Evolutionary conservation across 64 coral and sea anemone species (phyloP), one percentile per base, ranked within the genome.

Genomic region (Montipora capricornis): DNA sequence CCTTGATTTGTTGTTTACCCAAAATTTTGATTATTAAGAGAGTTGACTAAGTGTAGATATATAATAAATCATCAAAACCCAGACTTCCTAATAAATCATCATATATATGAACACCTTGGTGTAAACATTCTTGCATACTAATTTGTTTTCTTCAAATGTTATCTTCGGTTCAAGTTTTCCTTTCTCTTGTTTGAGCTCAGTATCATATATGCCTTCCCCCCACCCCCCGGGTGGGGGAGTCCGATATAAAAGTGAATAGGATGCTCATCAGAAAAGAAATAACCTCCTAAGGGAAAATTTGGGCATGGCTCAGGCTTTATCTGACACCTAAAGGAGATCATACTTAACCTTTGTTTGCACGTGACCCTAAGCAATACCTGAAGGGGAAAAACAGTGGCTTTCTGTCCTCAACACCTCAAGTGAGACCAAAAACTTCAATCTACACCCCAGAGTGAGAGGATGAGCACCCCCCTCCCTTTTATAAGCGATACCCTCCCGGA

Each of bases 81-180:
- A 71, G 68, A 71, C 68, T 71, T 71, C 60, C 60, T 64, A 64
- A 64, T 64, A 64, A 64, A 64, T 64, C 68, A 71, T 71, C 4
- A 71, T 71, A 71, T 71, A 71, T 3, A 11, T 71, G 68, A 71
- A 71, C 68, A 71, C 68, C 68, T 71, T 71, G 68, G 68, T 71
- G 68, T 19, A 22, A 71, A 12, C 68, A 79, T 79, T 79, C 12
- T 49, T 79, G 47, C 77, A 79, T 79, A 79, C 77, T 48, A 2
- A 50, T 79, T 79, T 79, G 77, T 79, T 79, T 79, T 79, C 8
- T 79, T 79, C 77, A 48, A 79, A 79, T 79, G 77, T 50, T 79
- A 79, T 79, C 44, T 79, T 49, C 47, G 44, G 44, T 79, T 79
- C 1, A 79, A 79, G 77, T 79, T 79, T 79, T 79, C 77, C 77